Evolutionary conservation across 1,140 invertebrate species (phyloP), one percentile per base, ranked within the genome.

Genomic region (Drosophila auraria): DNA sequence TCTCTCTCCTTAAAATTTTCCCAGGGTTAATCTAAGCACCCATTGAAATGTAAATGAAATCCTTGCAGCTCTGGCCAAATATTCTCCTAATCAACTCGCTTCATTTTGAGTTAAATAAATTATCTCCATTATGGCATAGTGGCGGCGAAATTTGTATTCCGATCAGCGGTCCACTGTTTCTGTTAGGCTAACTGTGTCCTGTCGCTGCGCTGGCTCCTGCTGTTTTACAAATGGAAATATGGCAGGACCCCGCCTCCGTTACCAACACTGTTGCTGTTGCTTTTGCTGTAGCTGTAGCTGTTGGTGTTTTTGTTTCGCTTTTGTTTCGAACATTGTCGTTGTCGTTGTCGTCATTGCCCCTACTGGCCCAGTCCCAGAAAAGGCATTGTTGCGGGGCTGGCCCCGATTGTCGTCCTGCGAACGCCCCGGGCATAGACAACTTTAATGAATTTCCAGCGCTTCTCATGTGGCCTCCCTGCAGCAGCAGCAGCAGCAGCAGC

Each of bases 391-490:
- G 75, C 78, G 86, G 72, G 82, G 81, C 81, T 80, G 81, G 84
- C 84, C 81, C 75, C 81, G 83, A 87, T 87, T 87, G 83, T 87
- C 84, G 82, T 63, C 78, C 83, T 90, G 87, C 74, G 68, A 90
- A 91, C 82, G 91, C 91, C 91, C 79, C 77, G 64, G 81, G 91
- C 87, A 77, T 89, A 92, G 87, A 92, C 82, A 91, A 89, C 75
- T 92, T 91, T 90, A 82, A 87, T 84, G 83, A 87, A 80, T 91
- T 91, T 82, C 72, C 75, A 80, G 74, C 61, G 63, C 76, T 69
- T 57, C 65, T 59, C 78, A 80, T 80, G 78, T 79, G 76, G 68
- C 76, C 45, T 50, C 64, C 56, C 44, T 20, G 15, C 51, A 57
- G n/a, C 54, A 75, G 50, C 38, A 47, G n/a, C n/a, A n/a, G n/a